A percentile compares a stretch with the other conserved stretches of the same genome.
These are phyloP conservation scores for Geotrupes spiniger DNA, from an alignment of 2,888 invertebrate genomes.

Conservation along the genomic window DNA sequence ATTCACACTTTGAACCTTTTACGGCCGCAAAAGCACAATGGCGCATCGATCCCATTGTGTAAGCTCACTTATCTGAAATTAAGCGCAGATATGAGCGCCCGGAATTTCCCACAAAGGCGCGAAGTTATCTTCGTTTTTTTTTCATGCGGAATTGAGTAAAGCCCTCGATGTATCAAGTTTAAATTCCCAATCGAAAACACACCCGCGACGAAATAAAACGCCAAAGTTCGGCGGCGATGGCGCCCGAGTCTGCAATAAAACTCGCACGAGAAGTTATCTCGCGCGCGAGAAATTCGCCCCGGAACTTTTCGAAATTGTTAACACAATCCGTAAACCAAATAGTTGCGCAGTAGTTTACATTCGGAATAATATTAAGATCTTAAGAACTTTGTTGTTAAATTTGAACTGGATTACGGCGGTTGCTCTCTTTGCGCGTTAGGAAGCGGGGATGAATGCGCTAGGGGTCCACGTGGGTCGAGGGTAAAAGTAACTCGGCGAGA, in stretches of 20 bases:
- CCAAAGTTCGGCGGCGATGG: no score
- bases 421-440: constrained; percentile 25
- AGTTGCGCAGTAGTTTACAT: constrained; percentile 28
- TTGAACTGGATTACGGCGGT: constrained; percentile 29
- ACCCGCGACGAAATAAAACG: no score
- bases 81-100: no score
- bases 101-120: no score
- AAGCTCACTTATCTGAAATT: no score
- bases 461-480: constrained; percentile 10
- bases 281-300: not conserved
- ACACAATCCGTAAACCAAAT: constrained; percentile 26
- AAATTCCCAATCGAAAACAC: no score
- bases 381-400: constrained; percentile 33
- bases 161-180: no score
- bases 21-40: not conserved
- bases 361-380: constrained; percentile 29
- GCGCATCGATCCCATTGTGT: no score
- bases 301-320: constrained; percentile 18
- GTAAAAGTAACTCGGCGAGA: constrained; percentile 26
- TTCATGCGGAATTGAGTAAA: no score
- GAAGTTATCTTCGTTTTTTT: no score
- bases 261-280: constrained; percentile 7
- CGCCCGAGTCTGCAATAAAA: constrained; percentile 11
- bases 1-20: constrained; percentile 4
- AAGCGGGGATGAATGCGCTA: constrained; percentile 4